These are phyloP conservation scores for Oncopodura yosiiana DNA, from an alignment of 1,140 invertebrate genomes.

Conservation along the genomic window DNA sequence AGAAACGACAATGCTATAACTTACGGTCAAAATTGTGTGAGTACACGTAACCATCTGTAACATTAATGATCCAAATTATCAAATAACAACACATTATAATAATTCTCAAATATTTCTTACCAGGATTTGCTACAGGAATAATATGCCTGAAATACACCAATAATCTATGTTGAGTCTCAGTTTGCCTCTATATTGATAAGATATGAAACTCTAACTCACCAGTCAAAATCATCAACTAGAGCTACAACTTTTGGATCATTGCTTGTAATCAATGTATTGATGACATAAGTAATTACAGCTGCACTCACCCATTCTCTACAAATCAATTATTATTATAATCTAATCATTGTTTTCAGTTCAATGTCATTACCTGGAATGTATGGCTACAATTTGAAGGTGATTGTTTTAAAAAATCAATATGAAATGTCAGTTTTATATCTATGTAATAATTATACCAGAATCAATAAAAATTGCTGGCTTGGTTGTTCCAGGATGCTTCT, in stretches of 20 bases:
- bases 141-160: too few species aligned
- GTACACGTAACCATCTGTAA: neutral
- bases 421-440: neutral
- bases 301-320: constrained; percentile 59
- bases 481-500: constrained; percentile 38
- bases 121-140: constrained; percentile 58
- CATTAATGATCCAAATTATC: neutral
- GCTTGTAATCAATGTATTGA: constrained; percentile 50
- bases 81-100: neutral
- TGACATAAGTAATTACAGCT: constrained; percentile 45
- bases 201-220: constrained; percentile 54
- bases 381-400: constrained; percentile 56
- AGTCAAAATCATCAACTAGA: too few species aligned
- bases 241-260: constrained; percentile 38
- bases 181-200: too few species aligned
- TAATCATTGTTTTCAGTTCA: too few species aligned
- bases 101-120: constrained; percentile 51
- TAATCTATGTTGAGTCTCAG: too few species aligned
- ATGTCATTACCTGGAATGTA: too few species aligned
- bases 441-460: constrained; percentile 41
- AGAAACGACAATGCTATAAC: too few species aligned
- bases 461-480: constrained; percentile 53
- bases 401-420: neutral
- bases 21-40: constrained; percentile 25
- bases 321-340: too few species aligned